A percentile compares a stretch with the other conserved stretches of the same genome.
Evolutionary conservation across 1,140 invertebrate species (phyloP).

Genomic region (Lethrus apterus): DNA sequence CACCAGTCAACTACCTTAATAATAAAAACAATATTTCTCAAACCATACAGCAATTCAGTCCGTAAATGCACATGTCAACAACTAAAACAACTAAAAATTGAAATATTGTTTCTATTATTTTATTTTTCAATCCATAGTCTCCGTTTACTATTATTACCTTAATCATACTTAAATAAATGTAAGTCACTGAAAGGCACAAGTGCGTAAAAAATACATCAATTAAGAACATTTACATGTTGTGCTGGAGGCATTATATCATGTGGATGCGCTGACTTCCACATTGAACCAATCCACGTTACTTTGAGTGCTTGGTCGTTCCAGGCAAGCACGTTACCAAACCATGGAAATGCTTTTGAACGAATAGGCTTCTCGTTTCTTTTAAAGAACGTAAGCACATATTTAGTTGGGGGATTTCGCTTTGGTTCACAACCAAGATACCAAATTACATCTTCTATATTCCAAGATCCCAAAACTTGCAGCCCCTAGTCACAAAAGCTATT

Average conservation of each 20-base stretch:
- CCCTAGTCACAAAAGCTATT: conserved; percentile 42
- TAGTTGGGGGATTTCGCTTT: conserved; percentile 69
- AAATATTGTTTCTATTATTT: too few relatives aligned
- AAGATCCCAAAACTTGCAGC: conserved; percentile 56
- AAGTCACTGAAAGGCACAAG: too few relatives aligned
- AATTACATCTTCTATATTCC: conserved; percentile 69
- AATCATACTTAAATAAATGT: too few relatives aligned
- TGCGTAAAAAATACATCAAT: too few relatives aligned
- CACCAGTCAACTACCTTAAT: too few relatives aligned
- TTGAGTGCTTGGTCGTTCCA: conserved; percentile 64
- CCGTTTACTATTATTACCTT: too few relatives aligned
- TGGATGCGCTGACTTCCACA: conserved; percentile 60
- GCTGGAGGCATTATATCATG: conserved; percentile 45
- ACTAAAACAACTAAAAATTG: too few relatives aligned
- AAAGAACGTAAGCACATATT: conserved; percentile 73
- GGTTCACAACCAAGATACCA: conserved; percentile 78
- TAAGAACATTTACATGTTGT: conserved; percentile 32
- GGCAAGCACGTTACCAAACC: conserved; percentile 68
- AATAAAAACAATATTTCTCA: too few relatives aligned
- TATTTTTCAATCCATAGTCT: too few relatives aligned
- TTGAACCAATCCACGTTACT: conserved; percentile 66
- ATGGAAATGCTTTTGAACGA: conserved; percentile 65
- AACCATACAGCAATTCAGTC: too few relatives aligned
- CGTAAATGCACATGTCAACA: too few relatives aligned
- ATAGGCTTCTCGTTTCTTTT: conserved; percentile 57